These are phyloP conservation scores for Ennomos fuscantarius DNA, from an alignment of 2,888 invertebrate genomes.

Conservation along the genomic window DNA sequence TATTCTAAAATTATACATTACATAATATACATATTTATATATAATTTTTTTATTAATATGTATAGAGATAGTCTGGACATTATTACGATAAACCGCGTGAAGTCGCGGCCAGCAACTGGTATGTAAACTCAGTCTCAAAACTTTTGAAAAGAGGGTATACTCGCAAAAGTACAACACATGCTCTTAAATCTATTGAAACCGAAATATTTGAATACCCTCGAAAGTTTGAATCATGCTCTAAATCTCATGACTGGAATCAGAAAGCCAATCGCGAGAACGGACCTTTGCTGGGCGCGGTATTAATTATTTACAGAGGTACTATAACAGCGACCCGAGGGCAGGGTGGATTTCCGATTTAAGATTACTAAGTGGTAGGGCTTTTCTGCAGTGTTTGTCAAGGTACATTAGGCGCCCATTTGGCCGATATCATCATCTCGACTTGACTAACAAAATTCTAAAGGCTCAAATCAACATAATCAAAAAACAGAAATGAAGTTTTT, in stretches of 20 bases:
- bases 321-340: neutral
- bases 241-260: slow-evolving; percentile 25
- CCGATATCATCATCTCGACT: too few species aligned
- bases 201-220: slow-evolving; percentile 14
- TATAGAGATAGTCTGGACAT: too few species aligned
- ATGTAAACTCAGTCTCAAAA: neutral
- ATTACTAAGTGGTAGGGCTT: neutral
- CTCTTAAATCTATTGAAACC: slow-evolving; percentile 18
- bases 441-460: too few species aligned
- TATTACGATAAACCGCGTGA: too few species aligned
- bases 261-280: slow-evolving; percentile 11
- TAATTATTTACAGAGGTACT: slow-evolving; percentile 20
- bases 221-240: slow-evolving; percentile 12
- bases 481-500: too few species aligned
- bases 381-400: too few species aligned
- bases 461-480: too few species aligned
- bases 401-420: too few species aligned
- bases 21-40: too few species aligned
- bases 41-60: too few species aligned
- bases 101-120: too few species aligned
- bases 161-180: slow-evolving; percentile 9
- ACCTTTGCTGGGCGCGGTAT: slow-evolving; percentile 20
- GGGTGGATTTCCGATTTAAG: slow-evolving; percentile 14
- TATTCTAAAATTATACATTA: too few species aligned
- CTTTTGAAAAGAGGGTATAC: slow-evolving; percentile 14